Evolutionary conservation across 2,113 vertebrate genomes (phyloP).

Genomic region (Onychostoma macrolepis): DNA sequence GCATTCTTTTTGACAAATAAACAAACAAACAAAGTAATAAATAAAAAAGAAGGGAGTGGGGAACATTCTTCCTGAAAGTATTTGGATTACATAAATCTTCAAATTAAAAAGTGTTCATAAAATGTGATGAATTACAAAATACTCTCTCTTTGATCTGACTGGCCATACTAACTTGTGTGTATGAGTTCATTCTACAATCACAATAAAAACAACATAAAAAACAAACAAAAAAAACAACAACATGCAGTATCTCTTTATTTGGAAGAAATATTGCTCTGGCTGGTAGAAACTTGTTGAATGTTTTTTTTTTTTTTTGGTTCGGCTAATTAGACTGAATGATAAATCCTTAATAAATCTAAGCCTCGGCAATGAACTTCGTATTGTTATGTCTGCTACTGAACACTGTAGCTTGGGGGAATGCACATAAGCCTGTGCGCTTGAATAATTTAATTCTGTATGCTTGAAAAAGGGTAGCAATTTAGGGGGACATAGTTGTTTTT

Average conservation of each 20-base stretch:
- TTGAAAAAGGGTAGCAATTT: not conserved
- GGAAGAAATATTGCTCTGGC: not conserved
- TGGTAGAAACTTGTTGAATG: not conserved
- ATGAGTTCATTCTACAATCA: not conserved
- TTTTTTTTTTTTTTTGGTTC: not conserved
- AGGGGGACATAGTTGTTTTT: not conserved
- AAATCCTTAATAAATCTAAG: slow-evolving; percentile 4
- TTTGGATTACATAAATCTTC: too few species aligned
- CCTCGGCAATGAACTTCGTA: not conserved
- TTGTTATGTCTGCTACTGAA: not conserved
- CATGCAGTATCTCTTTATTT: not conserved
- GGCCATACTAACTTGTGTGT: not conserved
- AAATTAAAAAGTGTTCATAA: too few species aligned
- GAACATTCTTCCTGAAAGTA: too few species aligned
- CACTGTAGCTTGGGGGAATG: not conserved
- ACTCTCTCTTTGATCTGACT: not conserved
- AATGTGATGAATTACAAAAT: not conserved
- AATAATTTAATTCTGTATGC: not conserved
- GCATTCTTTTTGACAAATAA: too few species aligned
- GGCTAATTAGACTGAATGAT: slow-evolving; percentile 17
- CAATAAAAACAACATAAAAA: not conserved
- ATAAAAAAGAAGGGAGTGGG: too few species aligned
- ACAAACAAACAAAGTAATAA: too few species aligned
- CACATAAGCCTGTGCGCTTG: not conserved
- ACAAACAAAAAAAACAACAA: too few species aligned